Evolutionary conservation across 92 coral and sea anemone genomes (phyloP), one percentile per base, ranked within the genome.

Genomic region (Palythoa grandis): DNA sequence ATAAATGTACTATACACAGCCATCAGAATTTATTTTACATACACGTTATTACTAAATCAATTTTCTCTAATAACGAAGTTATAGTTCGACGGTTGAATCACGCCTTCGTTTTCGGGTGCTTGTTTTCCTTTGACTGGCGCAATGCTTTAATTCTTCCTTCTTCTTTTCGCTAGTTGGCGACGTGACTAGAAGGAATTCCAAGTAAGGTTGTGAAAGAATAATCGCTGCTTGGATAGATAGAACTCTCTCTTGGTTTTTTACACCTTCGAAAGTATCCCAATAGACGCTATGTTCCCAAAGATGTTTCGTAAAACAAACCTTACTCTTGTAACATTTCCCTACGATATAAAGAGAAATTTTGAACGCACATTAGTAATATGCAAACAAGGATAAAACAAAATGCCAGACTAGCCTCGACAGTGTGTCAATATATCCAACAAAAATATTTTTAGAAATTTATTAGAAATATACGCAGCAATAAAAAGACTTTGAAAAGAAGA

Each of bases 141-240:
- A 86, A 66, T 91, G 90, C 65, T 88, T 91, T 11, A 95, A 74
- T 1, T 97, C 99, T n/a, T 96, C 99, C 60, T 93, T 96, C 88
- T 97, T 97, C 82, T 97, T 98, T 48, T 89, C 87, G 8, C 96
- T 89, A 57, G 97, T 95, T 54, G 99, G 99, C 39, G 99, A 97
- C 20, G 99, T 97, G 12, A 97, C 99, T 39, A 97, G 91, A 87
- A 97, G 90, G 83, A 97, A 97, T 90, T 97, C 99, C 80, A 97
- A 93, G 83, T 95, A 95, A 13, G 99, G 99, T 68, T 97, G 98
- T 29, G 99, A 97, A 2, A 97, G 98, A 43, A 97, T 97, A 6
- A 97, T 97, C 12, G 99, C 99, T 60, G 99, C 99, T 87, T 97
- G 99, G 16, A 97, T 97, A 11, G 99, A 97, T 68, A 97, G 87